Base-by-base conservation (phyloP, 1,140 invertebrate species). In the Drosophila rufa region DNA sequence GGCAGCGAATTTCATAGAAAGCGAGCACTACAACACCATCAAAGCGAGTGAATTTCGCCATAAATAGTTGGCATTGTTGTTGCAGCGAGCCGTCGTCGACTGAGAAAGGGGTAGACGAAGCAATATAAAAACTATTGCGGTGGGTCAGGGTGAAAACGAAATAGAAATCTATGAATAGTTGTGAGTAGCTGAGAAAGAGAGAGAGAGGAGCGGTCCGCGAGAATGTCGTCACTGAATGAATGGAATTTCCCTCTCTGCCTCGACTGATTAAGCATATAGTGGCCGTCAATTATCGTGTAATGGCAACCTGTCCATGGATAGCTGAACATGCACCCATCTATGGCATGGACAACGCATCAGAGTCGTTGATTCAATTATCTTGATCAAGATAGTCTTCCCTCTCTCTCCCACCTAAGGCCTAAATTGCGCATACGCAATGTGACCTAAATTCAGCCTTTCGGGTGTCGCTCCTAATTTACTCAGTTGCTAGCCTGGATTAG, bases 131-230 rank as follows among this genome's bases (percentile, higher is more conserved):
- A 89, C 81, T 89, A 90, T 89, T 89, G 85, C 82, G 85, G 85
- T 91, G 85, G 85, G 85, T 89, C 85, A 89, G 81, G 85, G 85
- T 89, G 79, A 89, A 77, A 87, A 89, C 78, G 77, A 89, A 89
- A 89, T 90, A 89, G 84, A 89, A 89, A 89, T 89, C 85, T 89
- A 89, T 89, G 86, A 89, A 89, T 89, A 90, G 85, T 85, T 71
- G 64, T 42, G 62, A 79, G 73, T n/a, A 33, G 46, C 27, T 33
- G 17, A 36, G 22, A 55, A 56, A 60, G 55, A 43, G 27, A 36
- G 30, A 45, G 64, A 64, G 59, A 19, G 42, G 48, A 53, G 50
- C 42, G 27, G 56, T 27, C 50, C 66, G 62, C 17, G 62, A 56
- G 69, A 40, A 46, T 25, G 9, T 38, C 45, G 61, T 53, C 56